Percentiles rank a stretch among this genome's conserved stretches.
Conservation (phyloP, 2,113 vertebrate genomes). For the Polyodon spathula region DNA sequence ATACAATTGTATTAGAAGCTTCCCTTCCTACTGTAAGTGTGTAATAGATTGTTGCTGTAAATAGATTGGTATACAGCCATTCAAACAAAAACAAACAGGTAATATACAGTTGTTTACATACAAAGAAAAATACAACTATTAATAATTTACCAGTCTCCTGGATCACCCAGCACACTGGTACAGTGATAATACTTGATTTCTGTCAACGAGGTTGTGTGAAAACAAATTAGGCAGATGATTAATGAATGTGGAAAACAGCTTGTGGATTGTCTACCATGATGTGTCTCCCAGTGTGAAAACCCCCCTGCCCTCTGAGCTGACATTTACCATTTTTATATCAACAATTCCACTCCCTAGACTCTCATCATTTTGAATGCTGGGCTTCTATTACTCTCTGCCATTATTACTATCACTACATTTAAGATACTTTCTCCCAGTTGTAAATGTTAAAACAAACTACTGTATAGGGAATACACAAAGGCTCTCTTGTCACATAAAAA, state of each 20-base stretch:
- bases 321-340: conserved; percentile 40
- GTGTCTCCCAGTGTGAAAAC: conserved; percentile 53
- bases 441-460: not conserved
- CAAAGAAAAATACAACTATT: not conserved
- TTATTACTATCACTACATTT: conserved; percentile 21
- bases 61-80: no score
- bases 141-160: conserved; percentile 8
- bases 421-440: conserved; percentile 8
- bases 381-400: no score
- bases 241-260: conserved; percentile 73
- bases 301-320: conserved; percentile 41
- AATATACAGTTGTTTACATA: not conserved
- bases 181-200: conserved; percentile 40
- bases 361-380: conserved; percentile 14
- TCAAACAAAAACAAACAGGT: not conserved
- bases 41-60: no score
- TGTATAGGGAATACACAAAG: no score
- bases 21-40: no score
- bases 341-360: conserved; percentile 35
- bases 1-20: no score
- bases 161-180: conserved; percentile 23
- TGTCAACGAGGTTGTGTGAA: conserved; percentile 40
- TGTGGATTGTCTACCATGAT: conserved; percentile 62
- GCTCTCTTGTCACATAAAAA: no score
- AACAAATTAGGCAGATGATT: conserved; percentile 71